A percentile compares a stretch with the other conserved stretches of the same genome.
Evolutionary conservation across 2,888 invertebrate species (phyloP).

Genomic region (Crematogaster levior): DNA sequence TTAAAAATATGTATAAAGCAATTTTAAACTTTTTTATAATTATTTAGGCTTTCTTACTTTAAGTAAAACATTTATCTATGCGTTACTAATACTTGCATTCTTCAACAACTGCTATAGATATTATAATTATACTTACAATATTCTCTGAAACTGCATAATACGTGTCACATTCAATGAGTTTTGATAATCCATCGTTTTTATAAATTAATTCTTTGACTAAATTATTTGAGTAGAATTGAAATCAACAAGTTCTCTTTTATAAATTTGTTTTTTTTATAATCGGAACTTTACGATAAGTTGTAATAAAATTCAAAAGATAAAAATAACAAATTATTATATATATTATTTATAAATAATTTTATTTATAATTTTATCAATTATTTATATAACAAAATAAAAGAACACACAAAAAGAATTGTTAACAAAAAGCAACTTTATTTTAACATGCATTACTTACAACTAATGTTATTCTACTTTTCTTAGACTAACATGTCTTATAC

Average conservation of each 20-base stretch:
- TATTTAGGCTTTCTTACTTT: not conserved
- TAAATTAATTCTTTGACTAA: not conserved
- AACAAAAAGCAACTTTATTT: constrained; percentile 23
- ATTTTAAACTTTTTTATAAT: not conserved
- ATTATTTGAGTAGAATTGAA: not conserved
- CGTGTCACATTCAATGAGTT: not conserved
- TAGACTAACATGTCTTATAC: not conserved
- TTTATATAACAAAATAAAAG: constrained; percentile 2
- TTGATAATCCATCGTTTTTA: not conserved
- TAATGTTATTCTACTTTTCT: not conserved
- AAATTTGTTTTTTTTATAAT: not conserved
- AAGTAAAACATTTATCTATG: not conserved
- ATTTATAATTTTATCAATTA: too few relatives aligned
- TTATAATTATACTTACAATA: not conserved
- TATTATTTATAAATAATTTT: too few relatives aligned
- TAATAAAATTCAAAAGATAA: not conserved
- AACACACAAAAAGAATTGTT: not conserved
- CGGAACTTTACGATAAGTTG: not conserved
- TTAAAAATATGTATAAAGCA: constrained; percentile 2
- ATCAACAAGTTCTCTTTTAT: not conserved
- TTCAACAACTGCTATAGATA: not conserved
- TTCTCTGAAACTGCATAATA: not conserved
- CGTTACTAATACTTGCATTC: not conserved
- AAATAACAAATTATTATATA: constrained; percentile 1
- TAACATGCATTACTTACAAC: constrained; percentile 4